Conservation (phyloP, 2,113 vertebrate species). For the Callocephalon fimbriatum region DNA sequence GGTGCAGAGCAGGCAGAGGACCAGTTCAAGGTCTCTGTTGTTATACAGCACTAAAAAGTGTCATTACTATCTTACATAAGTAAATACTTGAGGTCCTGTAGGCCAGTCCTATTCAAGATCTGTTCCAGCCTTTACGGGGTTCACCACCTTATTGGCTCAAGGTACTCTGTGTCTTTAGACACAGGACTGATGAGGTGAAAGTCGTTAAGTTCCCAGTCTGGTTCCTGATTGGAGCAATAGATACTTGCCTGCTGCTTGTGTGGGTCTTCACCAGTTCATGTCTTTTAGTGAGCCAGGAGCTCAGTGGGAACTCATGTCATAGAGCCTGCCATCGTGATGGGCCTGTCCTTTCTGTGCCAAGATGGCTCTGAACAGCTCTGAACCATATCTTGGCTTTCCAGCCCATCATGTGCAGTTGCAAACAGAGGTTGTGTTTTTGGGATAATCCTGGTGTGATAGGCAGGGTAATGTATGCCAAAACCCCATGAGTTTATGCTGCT, state of each 20-base stretch:
- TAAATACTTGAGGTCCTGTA: neutral
- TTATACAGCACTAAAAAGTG: neutral
- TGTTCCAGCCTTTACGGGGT: neutral
- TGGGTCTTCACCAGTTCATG: neutral
- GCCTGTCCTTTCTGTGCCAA: neutral
- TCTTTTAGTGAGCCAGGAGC: neutral
- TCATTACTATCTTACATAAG: neutral
- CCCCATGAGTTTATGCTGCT: neutral
- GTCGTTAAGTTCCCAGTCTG: neutral
- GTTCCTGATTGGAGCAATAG: neutral
- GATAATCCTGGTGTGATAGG: neutral
- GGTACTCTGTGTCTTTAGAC: neutral
- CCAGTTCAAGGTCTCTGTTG: neutral
- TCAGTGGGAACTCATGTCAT: accelerated
- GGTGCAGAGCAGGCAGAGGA: neutral
- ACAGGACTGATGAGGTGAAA: neutral
- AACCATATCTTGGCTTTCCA: neutral
- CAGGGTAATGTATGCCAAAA: neutral
- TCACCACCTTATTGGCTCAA: neutral
- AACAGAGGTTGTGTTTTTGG: neutral
- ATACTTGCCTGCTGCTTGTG: accelerated
- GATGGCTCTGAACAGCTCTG: neutral
- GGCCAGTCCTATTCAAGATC: neutral
- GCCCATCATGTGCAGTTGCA: neutral
- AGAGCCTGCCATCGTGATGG: neutral